A percentile compares a stretch with the other conserved stretches of the same genome.
These are phyloP conservation scores for Sarcoramphus papa DNA, from an alignment of 2,797 vertebrate genomes.

Conservation along the genomic window DNA sequence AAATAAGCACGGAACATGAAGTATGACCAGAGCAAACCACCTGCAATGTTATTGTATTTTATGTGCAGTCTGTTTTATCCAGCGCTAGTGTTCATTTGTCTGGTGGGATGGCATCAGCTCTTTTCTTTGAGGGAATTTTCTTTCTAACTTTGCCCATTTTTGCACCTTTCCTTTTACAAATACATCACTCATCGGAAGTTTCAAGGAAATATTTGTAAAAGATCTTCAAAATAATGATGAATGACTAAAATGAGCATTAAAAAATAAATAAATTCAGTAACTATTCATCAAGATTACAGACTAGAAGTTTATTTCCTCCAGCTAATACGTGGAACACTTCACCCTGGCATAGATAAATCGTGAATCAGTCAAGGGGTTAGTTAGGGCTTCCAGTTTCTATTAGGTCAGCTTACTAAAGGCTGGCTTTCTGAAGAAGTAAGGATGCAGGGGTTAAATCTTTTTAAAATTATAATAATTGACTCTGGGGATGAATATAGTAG, in stretches of 20 bases:
- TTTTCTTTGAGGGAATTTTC: neutral
- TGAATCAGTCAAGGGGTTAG: neutral
- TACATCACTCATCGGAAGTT: neutral
- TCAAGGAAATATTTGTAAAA: slow-evolving; percentile 29
- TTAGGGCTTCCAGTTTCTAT: slow-evolving; percentile 9
- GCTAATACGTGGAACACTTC: slow-evolving; percentile 32
- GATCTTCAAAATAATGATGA: slow-evolving; percentile 34
- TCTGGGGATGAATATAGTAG: neutral
- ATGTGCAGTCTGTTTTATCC: neutral
- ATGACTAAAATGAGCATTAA: slow-evolving; percentile 32
- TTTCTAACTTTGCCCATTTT: neutral
- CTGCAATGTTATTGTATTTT: neutral
- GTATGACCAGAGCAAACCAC: neutral
- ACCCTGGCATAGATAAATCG: slow-evolving; percentile 54
- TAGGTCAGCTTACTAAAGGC: neutral
- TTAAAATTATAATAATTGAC: neutral
- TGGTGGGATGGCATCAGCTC: neutral
- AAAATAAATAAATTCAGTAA: slow-evolving; percentile 45
- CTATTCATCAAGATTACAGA: slow-evolving; percentile 49
- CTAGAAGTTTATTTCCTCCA: slow-evolving; percentile 24
- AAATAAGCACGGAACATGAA: neutral
- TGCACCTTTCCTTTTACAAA: slow-evolving; percentile 7
- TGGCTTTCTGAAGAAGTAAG: neutral
- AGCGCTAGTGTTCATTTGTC: neutral
- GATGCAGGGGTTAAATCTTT: neutral